Evolutionary conservation across 2,888 invertebrate species (phyloP).

Genomic region (Tinea pellionella): DNA sequence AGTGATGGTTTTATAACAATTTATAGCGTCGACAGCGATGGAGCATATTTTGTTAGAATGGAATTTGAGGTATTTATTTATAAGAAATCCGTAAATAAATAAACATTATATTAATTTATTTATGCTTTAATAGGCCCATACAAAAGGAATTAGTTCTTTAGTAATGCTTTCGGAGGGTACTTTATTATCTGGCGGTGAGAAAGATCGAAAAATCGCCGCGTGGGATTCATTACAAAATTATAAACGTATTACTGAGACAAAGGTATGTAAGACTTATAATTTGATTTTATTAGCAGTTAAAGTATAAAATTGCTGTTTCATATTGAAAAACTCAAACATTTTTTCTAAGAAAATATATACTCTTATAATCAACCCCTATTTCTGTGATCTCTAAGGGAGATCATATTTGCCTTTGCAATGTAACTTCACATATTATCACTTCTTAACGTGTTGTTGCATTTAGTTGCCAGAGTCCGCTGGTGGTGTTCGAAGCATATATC

Average conservation of each 20-base stretch:
- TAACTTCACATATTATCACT: too few relatives aligned
- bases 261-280: conserved; percentile 60
- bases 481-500: conserved; percentile 90
- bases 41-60: conserved; percentile 88
- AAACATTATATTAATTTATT: neutral
- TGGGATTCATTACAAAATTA: conserved; percentile 94
- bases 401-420: too few relatives aligned
- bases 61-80: conserved; percentile 77
- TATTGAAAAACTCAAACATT: too few relatives aligned
- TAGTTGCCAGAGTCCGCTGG: conserved; percentile 89
- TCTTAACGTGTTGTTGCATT: conserved; percentile 20
- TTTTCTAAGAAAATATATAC: too few relatives aligned
- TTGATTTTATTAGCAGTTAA: neutral
- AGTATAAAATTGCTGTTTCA: too few relatives aligned
- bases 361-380: too few relatives aligned
- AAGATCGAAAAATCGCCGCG: conserved; percentile 89
- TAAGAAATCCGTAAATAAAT: too few relatives aligned
- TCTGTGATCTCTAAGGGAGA: too few relatives aligned
- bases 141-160: conserved; percentile 87
- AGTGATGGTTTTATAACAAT: conserved; percentile 92
- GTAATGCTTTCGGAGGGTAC: conserved; percentile 93
- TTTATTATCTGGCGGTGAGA: conserved; percentile 89
- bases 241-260: conserved; percentile 88
- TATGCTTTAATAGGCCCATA: conserved; percentile 73
- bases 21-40: conserved; percentile 90